Evolutionary conservation across 2,113 vertebrate species (phyloP), one percentile per base, ranked within the genome.

Genomic region (Callithrix jacchus): DNA sequence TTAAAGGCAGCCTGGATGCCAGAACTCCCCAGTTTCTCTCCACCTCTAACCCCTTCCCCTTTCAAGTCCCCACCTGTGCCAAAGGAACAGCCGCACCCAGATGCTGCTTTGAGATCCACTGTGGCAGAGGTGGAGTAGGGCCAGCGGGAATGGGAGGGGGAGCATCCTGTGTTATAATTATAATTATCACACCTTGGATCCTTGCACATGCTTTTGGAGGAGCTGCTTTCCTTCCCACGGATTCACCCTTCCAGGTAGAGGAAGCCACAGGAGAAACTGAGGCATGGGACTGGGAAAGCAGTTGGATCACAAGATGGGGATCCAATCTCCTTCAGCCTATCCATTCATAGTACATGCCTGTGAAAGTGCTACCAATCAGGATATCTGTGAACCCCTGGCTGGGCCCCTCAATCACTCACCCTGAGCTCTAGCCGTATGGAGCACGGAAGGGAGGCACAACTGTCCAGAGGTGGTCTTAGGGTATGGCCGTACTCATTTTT

Each of bases 171-270:
- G 47, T 96, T 94, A 94, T 97, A 93, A 97, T 97, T 95, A 96
- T 96, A 85, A 96, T 98, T 93, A 97, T 97, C 92, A 64, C 97
- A 95, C 95, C 45, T 96, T 88, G 97, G 97, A 97, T 97, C 95
- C 95, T 96, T 96, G 96, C 96, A 21, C 84, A 18, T 17, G 76
- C 66, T 91, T 97, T 91, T 77, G 93, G 96, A 96, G 87, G 76
- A 42, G 87, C 73, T 91, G 58, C 73, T 92, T 73, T 73, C 85
- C 96, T 98, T 98, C 98, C 97, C 97, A 98, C 73, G 88, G 95
- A 94, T 83, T 86, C 61, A 58, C 37, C 87, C 95, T 68, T 95
- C 96, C 73, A 18, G 52, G 66, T 76, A 88, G 61, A 47, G 85
- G 95, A 87, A 93, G 58, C 85, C 74, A 66, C 47, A 54, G 82